Base-by-base conservation (phyloP, 1,140 invertebrate genomes). In the Drosophila obscura region DNA sequence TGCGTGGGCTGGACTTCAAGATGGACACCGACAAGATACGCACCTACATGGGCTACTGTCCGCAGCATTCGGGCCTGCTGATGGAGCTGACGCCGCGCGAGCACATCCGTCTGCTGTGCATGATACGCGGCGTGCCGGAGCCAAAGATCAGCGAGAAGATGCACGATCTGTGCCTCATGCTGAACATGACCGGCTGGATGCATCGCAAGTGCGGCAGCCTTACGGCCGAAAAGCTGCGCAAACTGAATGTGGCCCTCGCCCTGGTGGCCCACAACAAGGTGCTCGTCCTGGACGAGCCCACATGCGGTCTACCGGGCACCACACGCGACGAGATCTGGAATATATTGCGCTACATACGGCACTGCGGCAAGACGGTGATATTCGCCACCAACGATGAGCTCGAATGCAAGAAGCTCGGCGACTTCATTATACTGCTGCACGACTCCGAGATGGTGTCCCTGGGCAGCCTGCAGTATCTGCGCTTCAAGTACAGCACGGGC, bases 331-430 rank as follows among this genome's bases (percentile, higher is more conserved):
- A 91, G 44, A 90, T 91, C 43, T 90, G 90, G 90, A 90, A 87
- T 46, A 76, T 88, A 5, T 49, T 91, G 28, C 72, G 82, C 13
- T 88, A 90, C 46, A 41, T 79, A 16, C 84, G 85, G 6, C 80
- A 73, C 43, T 75, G 75, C 11, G 90, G 90, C 24, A 93, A 95
- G 46, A 98, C 97, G 1, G 96, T 99, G 71, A 93, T 99, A 6
- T 94, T 99, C 13, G 97, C 97, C 3, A 99, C 98, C 7, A 98
- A 98, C 92, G 98, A 97, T 92, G 98, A 99, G 96, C 97, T 99
- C 91, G 98, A 99, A 93, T 98, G 98, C 24, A 98, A 99, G 92
- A 94, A 96, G 26, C 93, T 99, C 0, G 97, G 97, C 1, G 97
- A 99, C 91, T 93, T 96, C 65, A 97, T 99, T 62, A 96, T 97